phyloP scores from a whole-genome alignment of 2,113 vertebrate species.

The Pseudorasbora parva region DNA sequence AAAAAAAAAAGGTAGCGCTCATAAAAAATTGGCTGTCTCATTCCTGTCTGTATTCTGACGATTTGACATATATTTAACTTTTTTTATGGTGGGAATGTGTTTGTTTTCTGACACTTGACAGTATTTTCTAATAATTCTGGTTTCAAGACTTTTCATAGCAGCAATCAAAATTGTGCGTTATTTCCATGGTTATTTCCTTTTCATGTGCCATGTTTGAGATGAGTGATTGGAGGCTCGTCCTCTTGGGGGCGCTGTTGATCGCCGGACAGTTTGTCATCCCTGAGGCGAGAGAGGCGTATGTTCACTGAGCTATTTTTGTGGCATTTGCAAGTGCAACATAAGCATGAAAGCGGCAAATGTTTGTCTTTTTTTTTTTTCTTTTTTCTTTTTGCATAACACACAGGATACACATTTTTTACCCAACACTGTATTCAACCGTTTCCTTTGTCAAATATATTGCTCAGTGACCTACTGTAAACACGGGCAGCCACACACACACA shows the following conservation, averaged over 20 bases:
- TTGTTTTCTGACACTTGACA: too few species aligned
- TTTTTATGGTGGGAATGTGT: too few species aligned
- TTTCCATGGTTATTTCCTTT: too few species aligned
- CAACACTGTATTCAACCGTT: too few species aligned
- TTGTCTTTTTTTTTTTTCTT: too few species aligned
- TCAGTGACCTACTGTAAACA: not conserved
- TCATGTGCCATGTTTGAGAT: slow-evolving; percentile 86
- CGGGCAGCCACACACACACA: not conserved
- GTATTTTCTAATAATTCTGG: too few species aligned
- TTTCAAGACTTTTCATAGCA: slow-evolving; percentile 57
- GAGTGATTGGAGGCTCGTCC: slow-evolving; percentile 90
- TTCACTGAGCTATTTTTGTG: not conserved
- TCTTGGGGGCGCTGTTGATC: slow-evolving; percentile 90
- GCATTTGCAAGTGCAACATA: not conserved
- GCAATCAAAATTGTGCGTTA: slow-evolving; percentile 50
- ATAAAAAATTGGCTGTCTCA: too few species aligned
- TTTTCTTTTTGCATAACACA: not conserved
- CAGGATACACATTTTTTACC: not conserved
- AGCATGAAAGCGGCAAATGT: not conserved
- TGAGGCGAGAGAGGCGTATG: slow-evolving; percentile 77
- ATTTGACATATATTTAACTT: too few species aligned
- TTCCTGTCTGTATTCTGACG: too few species aligned
- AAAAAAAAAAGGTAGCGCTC: too few species aligned
- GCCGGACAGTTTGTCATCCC: slow-evolving; percentile 94
- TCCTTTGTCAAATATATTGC: not conserved